These are phyloP conservation scores for Dipodomys merriami DNA, from an alignment of 2,113 vertebrate species.

Conservation along the genomic window DNA sequence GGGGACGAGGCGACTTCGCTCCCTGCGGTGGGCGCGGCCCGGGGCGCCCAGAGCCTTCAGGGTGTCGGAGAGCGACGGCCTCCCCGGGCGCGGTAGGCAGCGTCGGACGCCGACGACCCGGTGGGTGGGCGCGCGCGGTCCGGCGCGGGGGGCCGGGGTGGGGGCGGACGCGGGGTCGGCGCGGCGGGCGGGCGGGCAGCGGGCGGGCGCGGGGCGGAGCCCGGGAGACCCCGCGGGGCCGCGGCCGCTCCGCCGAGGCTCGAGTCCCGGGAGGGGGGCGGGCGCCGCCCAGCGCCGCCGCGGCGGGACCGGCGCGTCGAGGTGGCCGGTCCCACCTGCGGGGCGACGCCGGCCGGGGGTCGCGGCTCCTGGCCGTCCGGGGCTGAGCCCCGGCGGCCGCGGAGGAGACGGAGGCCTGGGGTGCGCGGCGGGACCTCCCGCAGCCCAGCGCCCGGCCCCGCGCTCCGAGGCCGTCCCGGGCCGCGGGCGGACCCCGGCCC, in stretches of 20 bases:
- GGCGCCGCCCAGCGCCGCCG: constrained; percentile 55
- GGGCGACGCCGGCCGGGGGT: neutral
- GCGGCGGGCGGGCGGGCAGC: neutral
- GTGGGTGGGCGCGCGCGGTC: neutral
- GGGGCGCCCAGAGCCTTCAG: constrained; percentile 38
- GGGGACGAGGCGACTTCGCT: constrained; percentile 64
- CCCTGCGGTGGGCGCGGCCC: constrained; percentile 64
- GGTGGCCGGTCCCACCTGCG: constrained; percentile 56
- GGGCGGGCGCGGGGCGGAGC: neutral
- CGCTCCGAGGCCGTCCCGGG: neutral
- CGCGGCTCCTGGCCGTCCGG: neutral
- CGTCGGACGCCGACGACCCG: neutral
- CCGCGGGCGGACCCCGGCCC: neutral
- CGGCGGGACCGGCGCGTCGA: neutral
- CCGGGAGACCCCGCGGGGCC: neutral
- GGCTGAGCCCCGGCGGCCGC: neutral
- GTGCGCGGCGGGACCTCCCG: neutral
- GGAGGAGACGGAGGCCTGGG: neutral
- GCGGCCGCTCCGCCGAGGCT: neutral
- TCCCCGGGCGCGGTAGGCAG: constrained; percentile 48
- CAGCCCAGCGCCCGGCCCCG: neutral
- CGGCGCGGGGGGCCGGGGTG: neutral
- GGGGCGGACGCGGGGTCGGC: neutral
- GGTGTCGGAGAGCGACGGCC: constrained; percentile 46
- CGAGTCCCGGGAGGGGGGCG: constrained; percentile 43